Evolutionary conservation across 2,888 invertebrate genomes (phyloP).

Genomic region (Stegophylla sp.): DNA sequence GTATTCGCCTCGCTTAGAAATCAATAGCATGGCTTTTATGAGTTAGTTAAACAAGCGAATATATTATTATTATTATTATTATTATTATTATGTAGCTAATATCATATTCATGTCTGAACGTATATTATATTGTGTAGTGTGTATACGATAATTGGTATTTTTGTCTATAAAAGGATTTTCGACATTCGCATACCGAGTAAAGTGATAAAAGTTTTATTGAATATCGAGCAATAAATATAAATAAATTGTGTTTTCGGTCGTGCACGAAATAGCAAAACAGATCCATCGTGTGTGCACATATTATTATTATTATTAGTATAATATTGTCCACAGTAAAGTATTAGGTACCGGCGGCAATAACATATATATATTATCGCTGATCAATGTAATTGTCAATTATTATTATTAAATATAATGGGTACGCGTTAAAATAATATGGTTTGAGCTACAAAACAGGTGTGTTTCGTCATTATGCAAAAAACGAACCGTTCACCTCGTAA

Average conservation of each 20-base stretch:
- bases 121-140: not conserved
- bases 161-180: slow-evolving; percentile 25
- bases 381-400: not conserved
- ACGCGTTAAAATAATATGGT: not conserved
- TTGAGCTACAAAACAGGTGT: not conserved
- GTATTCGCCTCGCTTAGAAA: not conserved
- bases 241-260: not conserved
- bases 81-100: not conserved
- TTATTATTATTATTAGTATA: no score
- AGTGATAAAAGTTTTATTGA: slow-evolving; percentile 32
- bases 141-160: slow-evolving; percentile 25
- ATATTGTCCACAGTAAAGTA: not conserved
- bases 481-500: slow-evolving; percentile 18
- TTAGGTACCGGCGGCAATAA: not conserved
- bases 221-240: slow-evolving; percentile 9
- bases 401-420: no score
- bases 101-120: not conserved
- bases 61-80: no score
- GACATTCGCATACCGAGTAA: not conserved
- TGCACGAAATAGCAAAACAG: not conserved
- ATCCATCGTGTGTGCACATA: no score
- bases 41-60: not conserved
- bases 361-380: not conserved
- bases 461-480: slow-evolving; percentile 16
- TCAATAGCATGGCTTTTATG: slow-evolving; percentile 22